These are phyloP conservation scores for Entomyzon cyanotis DNA, from an alignment of 2,113 vertebrate species.

Conservation along the genomic window DNA sequence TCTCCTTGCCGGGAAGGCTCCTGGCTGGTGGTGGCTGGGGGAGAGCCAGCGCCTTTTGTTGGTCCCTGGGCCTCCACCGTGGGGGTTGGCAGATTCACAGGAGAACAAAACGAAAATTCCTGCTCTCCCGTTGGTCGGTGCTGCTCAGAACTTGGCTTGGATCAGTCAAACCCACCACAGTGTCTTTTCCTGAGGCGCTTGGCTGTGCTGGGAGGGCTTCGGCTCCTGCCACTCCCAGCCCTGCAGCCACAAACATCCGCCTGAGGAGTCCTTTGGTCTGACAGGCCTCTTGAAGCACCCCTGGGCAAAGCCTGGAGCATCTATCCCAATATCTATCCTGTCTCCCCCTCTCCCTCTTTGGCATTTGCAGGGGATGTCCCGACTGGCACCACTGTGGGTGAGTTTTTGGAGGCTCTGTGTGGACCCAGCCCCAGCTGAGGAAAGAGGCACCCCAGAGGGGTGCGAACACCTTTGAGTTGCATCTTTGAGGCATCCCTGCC, in stretches of 20 bases:
- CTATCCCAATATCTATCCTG: fast-evolving
- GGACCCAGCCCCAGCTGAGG: not conserved
- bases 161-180: not conserved
- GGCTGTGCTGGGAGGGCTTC: not conserved
- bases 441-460: not conserved
- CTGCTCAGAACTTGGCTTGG: not conserved
- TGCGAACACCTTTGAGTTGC: not conserved
- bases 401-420: not conserved
- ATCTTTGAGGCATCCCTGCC: fast-evolving
- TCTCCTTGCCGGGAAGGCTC: not conserved
- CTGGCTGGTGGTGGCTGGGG: not conserved
- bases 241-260: fast-evolving
- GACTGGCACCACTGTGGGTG: fast-evolving
- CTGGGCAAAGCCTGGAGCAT: not conserved
- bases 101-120: conserved; percentile 34
- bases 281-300: fast-evolving
- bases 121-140: not conserved
- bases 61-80: not conserved
- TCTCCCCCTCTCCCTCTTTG: not conserved
- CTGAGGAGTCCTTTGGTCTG: not conserved
- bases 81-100: not conserved
- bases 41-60: conserved; percentile 15
- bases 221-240: not conserved
- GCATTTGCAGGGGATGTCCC: not conserved
- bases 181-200: not conserved